These are phyloP conservation scores for Phorcus lineatus DNA, from an alignment of 2,888 invertebrate species.

Conservation along the genomic window DNA sequence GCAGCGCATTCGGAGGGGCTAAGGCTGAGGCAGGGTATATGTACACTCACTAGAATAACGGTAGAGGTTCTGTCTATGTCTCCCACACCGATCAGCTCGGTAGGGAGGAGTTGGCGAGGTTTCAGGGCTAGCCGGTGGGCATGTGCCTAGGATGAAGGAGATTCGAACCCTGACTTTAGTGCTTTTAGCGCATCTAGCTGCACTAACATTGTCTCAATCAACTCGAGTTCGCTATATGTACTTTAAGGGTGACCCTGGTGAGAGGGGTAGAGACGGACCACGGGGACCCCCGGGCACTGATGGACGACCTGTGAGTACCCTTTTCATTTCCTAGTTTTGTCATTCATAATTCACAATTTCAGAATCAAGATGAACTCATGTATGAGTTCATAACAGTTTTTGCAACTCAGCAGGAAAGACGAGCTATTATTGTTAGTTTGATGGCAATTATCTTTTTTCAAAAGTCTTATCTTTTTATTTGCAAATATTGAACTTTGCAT, in stretches of 20 bases:
- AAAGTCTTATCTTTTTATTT: no score
- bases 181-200: neutral
- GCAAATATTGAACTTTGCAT: no score
- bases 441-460: no score
- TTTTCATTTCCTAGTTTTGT: neutral
- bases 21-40: no score
- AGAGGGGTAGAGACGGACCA: constrained; percentile 73
- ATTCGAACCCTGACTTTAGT: neutral
- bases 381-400: no score
- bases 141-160: neutral
- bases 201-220: constrained; percentile 11
- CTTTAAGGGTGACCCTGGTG: constrained; percentile 58
- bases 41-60: no score
- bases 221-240: constrained; percentile 33
- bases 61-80: no score
- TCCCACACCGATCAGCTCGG: no score
- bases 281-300: constrained; percentile 62
- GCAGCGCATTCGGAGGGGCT: no score
- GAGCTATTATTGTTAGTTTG: no score
- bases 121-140: neutral
- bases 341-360: neutral
- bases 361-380: constrained; percentile 25
- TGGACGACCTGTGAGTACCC: constrained; percentile 60
- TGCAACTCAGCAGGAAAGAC: no score
- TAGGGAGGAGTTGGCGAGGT: no score